A percentile compares a stretch with the other conserved stretches of the same genome.
Conservation (phyloP, 2,888 invertebrate genomes). For the Theodoxus fluviatilis region DNA sequence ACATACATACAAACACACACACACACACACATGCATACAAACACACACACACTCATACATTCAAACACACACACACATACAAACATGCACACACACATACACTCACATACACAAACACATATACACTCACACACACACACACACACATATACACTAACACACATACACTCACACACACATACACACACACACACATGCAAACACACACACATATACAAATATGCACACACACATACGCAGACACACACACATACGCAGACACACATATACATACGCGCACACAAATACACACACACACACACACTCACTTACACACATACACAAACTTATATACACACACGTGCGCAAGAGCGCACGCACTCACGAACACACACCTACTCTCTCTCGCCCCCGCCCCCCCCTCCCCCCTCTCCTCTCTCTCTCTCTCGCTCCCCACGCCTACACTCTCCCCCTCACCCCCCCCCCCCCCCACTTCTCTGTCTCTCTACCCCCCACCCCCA, state of each 20-base stretch:
- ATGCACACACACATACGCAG: constrained; percentile 4
- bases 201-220: neutral
- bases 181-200: constrained; percentile 1
- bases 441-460: neutral
- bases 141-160: constrained; percentile 3
- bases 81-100: neutral
- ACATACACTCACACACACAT: neutral
- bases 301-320: constrained; percentile 17
- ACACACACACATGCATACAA: neutral
- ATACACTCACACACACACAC: constrained; percentile 12
- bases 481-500: too few relatives aligned
- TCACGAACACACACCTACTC: neutral
- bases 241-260: constrained; percentile 7
- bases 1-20: neutral
- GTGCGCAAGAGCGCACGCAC: neutral
- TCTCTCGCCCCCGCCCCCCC: neutral
- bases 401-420: neutral
- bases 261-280: neutral
- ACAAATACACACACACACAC: neutral
- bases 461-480: neutral
- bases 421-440: neutral
- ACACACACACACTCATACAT: constrained; percentile 10
- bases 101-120: neutral
- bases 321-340: neutral
- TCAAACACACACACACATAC: constrained; percentile 11